These are phyloP conservation scores for Erpobdella octoculata DNA, from an alignment of 2,888 invertebrate genomes.

Conservation along the genomic window DNA sequence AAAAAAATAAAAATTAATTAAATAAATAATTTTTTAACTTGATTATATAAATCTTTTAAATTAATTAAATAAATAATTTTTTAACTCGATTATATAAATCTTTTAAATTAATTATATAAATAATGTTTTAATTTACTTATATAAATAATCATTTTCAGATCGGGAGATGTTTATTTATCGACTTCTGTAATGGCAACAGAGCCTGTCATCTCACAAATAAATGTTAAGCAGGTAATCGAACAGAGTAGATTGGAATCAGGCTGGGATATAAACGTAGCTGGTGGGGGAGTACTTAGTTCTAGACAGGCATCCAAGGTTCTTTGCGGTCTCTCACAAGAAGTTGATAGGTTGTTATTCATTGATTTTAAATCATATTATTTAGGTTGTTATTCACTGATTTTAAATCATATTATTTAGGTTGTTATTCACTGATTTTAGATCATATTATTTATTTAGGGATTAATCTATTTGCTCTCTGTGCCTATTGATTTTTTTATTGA, in stretches of 20 bases:
- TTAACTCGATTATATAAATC: no score
- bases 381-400: background rate
- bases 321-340: conserved; percentile 78
- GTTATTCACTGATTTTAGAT: background rate
- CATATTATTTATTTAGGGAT: background rate
- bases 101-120: no score
- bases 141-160: background rate
- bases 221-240: conserved; percentile 64
- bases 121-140: no score
- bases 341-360: conserved; percentile 63
- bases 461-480: no score
- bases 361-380: no score
- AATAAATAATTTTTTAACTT: no score
- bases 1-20: no score
- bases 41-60: no score
- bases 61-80: no score
- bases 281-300: conserved; percentile 56
- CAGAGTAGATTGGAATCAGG: conserved; percentile 56
- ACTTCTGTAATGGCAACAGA: conserved; percentile 32
- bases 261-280: conserved; percentile 50
- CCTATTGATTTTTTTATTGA: no score
- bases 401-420: background rate
- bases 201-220: conserved; percentile 56
- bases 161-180: background rate
- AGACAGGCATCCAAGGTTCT: conserved; percentile 78